A percentile compares a stretch with the other conserved stretches of the same genome.
These are phyloP conservation scores for Drosophila rufa DNA, from an alignment of 1,140 invertebrate genomes.

Conservation along the genomic window DNA sequence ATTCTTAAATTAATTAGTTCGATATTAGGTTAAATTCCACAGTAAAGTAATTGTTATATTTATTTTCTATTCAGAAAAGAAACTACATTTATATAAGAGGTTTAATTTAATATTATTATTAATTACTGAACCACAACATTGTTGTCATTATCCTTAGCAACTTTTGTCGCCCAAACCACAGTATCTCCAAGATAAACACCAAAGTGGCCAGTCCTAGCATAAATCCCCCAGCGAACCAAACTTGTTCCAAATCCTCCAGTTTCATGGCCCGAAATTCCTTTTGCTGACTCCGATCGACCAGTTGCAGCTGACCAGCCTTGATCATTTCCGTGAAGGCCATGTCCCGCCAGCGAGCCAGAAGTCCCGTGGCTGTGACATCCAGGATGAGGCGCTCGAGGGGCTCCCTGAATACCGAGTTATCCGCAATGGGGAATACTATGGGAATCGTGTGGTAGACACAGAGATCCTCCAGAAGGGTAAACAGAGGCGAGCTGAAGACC, in stretches of 20 bases:
- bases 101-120: neutral
- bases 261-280: constrained; percentile 63
- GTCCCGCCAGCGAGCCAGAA: constrained; percentile 53
- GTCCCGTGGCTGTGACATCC: constrained; percentile 55
- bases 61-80: neutral
- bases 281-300: constrained; percentile 49
- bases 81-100: neutral
- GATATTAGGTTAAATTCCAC: neutral
- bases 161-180: constrained; percentile 4
- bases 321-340: constrained; percentile 67
- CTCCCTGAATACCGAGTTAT: constrained; percentile 57
- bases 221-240: constrained; percentile 35
- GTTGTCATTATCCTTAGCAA: neutral
- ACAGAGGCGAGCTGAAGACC: constrained; percentile 64
- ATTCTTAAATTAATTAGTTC: neutral
- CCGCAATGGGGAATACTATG: constrained; percentile 56
- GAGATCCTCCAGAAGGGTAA: constrained; percentile 50
- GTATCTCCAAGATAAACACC: constrained; percentile 43
- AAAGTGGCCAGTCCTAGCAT: constrained; percentile 31
- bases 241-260: constrained; percentile 53
- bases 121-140: neutral
- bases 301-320: constrained; percentile 46
- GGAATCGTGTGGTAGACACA: constrained; percentile 62
- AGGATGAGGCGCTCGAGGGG: constrained; percentile 52
- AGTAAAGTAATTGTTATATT: no score